These are phyloP conservation scores for Erpetoichthys calabaricus DNA, from an alignment of 2,797 vertebrate genomes.

Conservation along the genomic window DNA sequence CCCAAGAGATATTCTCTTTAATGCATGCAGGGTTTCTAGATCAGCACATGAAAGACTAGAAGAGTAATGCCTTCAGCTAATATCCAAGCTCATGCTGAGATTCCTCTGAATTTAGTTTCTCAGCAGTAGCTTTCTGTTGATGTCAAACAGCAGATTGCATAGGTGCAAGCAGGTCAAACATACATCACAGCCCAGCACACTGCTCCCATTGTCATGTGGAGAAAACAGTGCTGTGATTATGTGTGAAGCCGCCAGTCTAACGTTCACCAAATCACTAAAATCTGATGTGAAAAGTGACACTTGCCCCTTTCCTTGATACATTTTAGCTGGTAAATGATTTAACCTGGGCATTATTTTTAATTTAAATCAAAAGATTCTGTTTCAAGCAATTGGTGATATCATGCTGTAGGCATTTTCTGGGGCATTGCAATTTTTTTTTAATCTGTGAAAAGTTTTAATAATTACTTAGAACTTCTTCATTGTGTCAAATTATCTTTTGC, in stretches of 20 bases:
- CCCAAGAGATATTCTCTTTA: too few species aligned
- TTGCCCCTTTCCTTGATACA: background rate
- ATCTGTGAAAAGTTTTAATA: too few species aligned
- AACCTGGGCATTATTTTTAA: background rate
- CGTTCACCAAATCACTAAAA: background rate
- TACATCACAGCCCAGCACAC: slow-evolving; percentile 11
- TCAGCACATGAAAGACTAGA: too few species aligned
- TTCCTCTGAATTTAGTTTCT: slow-evolving; percentile 29
- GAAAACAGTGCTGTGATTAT: slow-evolving; percentile 2
- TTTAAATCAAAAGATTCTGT: too few species aligned
- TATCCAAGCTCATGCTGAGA: slow-evolving; percentile 23
- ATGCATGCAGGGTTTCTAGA: too few species aligned
- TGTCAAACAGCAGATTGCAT: slow-evolving; percentile 23
- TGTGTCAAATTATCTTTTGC: too few species aligned
- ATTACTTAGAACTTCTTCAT: too few species aligned
- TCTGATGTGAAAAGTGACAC: background rate
- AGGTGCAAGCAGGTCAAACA: slow-evolving; percentile 19
- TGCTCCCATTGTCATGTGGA: slow-evolving; percentile 13
- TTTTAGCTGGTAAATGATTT: background rate
- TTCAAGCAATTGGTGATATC: too few species aligned
- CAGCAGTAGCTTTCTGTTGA: slow-evolving; percentile 21
- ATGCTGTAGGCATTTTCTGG: too few species aligned
- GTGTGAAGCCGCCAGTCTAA: background rate
- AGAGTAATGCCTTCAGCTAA: slow-evolving; percentile 17
- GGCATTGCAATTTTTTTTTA: too few species aligned